A percentile compares a stretch with the other conserved stretches of the same genome.
phyloP scores from a whole-genome alignment of 2,797 vertebrate species.

The Lagodon rhomboides region DNA sequence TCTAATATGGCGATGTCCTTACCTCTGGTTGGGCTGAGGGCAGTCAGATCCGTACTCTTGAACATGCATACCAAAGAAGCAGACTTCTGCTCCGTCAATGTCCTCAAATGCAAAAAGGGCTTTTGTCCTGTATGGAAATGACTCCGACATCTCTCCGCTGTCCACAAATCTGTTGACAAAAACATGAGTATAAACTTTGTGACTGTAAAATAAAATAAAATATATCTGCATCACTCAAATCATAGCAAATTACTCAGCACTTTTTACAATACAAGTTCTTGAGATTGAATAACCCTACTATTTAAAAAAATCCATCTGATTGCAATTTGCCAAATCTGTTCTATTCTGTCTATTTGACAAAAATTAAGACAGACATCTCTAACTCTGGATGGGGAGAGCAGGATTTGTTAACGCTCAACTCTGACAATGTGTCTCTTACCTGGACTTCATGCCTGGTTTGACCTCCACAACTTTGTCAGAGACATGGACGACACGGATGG shows the following conservation, averaged over 20 bases:
- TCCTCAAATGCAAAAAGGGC: constrained; percentile 99
- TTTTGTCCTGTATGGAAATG: constrained; percentile 98
- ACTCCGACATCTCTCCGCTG: constrained; percentile 97
- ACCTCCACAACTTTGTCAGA: constrained; percentile 99
- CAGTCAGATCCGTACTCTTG: constrained; percentile 99
- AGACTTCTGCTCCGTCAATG: constrained; percentile 95
- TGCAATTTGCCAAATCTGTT: neutral
- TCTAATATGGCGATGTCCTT: neutral
- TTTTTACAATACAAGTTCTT: neutral
- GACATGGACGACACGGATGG: constrained; percentile 95
- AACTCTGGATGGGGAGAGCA: neutral
- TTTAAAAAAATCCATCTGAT: neutral
- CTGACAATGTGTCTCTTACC: constrained; percentile 77
- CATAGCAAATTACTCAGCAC: neutral
- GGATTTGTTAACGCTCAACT: neutral
- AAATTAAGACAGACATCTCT: neutral
- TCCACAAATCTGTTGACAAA: constrained; percentile 92
- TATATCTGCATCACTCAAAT: neutral
- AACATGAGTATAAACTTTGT: neutral
- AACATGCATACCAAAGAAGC: constrained; percentile 99
- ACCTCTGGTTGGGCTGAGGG: constrained; percentile 98
- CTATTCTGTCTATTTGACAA: neutral
- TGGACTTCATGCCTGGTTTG: constrained; percentile 99
- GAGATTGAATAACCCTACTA: neutral
- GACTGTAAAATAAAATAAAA: neutral